Conservation (phyloP, 2,113 vertebrate genomes). For the Onychostruthus taczanowskii region DNA sequence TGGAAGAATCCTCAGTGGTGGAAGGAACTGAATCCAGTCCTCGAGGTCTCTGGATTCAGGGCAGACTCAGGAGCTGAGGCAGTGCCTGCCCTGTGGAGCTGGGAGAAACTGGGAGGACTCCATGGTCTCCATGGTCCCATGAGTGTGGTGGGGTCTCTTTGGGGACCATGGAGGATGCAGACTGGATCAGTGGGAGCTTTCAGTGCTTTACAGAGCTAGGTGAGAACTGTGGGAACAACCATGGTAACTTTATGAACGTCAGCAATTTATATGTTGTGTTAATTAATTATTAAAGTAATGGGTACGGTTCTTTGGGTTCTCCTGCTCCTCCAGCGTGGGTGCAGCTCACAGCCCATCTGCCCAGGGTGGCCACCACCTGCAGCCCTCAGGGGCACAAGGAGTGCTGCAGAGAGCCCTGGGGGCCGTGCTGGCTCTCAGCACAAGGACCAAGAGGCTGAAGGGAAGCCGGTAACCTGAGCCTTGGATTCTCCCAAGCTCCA, state of each 20-base stretch:
- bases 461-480: background rate
- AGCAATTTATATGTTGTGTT: background rate
- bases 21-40: background rate
- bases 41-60: background rate
- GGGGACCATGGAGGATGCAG: background rate
- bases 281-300: background rate
- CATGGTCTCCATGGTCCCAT: background rate
- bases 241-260: background rate
- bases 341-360: background rate
- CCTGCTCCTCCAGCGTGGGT: rapidly evolving
- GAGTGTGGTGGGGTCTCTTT: background rate
- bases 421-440: background rate
- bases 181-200: background rate
- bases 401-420: background rate
- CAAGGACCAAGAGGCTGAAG: rapidly evolving
- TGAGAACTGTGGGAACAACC: background rate
- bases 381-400: background rate
- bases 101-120: background rate
- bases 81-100: background rate
- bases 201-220: background rate
- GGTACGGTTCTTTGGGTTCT: background rate
- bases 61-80: background rate
- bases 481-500: background rate
- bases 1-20: background rate
- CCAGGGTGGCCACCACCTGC: background rate